Evolutionary conservation across 2,797 vertebrate genomes (phyloP).

Genomic region (Chiroxiphia lanceolata): DNA sequence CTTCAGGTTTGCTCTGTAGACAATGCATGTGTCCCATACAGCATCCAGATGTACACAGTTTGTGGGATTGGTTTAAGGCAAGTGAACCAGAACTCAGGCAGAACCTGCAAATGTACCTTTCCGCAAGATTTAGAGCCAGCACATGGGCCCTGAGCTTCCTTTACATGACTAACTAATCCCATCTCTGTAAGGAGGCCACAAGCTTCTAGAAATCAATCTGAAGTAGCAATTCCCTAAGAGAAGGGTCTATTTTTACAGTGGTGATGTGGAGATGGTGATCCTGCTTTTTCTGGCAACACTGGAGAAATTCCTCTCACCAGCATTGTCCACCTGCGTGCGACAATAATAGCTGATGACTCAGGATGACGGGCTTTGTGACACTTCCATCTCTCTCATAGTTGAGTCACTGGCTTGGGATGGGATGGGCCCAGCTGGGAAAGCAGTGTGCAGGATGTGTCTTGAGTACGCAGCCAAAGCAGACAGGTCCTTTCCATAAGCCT

Average conservation of each 20-base stretch:
- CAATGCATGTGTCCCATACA: rapidly evolving
- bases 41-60: neutral
- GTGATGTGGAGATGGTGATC: neutral
- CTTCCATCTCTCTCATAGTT: conserved; percentile 43
- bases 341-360: conserved; percentile 64
- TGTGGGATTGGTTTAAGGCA: neutral
- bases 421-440: conserved; percentile 62
- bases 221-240: neutral
- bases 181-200: neutral
- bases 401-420: conserved; percentile 29
- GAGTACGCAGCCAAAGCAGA: conserved; percentile 5
- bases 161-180: neutral
- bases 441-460: conserved; percentile 55
- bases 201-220: neutral
- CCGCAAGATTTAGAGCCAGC: neutral
- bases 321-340: neutral
- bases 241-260: conserved; percentile 21
- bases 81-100: neutral
- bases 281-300: conserved; percentile 27
- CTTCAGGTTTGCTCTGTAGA: neutral
- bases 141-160: neutral
- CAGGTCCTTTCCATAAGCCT: neutral
- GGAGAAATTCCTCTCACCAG: conserved; percentile 21
- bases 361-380: neutral
- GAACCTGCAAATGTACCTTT: neutral